These are phyloP conservation scores for Drosophila ochracea DNA, from an alignment of 2,888 invertebrate species.

Conservation along the genomic window DNA sequence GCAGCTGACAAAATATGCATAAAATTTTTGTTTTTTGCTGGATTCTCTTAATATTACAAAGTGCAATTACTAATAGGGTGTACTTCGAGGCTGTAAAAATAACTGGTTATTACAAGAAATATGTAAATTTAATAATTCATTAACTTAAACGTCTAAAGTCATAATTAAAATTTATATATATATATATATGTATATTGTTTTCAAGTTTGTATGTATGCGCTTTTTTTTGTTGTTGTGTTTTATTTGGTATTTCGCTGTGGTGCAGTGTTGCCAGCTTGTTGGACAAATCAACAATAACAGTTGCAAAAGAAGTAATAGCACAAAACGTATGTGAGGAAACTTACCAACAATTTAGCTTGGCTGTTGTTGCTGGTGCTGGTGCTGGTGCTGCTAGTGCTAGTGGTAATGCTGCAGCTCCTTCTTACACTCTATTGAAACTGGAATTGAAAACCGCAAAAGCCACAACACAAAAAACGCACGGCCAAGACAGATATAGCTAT, in stretches of 20 bases:
- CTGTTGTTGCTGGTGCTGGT: slow-evolving; percentile 1
- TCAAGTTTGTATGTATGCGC: slow-evolving; percentile 1
- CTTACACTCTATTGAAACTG: slow-evolving; percentile 69
- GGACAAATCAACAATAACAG: slow-evolving; percentile 54
- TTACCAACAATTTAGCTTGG: slow-evolving; percentile 60
- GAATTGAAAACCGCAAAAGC: slow-evolving; percentile 76
- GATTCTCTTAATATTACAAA: slow-evolving; percentile 18
- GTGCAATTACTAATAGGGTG: background rate
- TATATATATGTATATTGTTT: background rate
- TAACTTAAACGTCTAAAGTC: slow-evolving; percentile 24
- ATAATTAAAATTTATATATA: background rate
- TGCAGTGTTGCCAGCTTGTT: slow-evolving; percentile 59
- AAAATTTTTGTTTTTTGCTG: background rate
- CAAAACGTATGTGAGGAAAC: slow-evolving; percentile 70
- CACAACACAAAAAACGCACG: slow-evolving; percentile 75
- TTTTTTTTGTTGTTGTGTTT: slow-evolving; percentile 20
- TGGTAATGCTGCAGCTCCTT: slow-evolving; percentile 40
- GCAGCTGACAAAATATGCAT: background rate
- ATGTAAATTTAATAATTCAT: slow-evolving; percentile 19
- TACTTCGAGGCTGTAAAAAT: background rate
- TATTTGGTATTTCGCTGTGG: slow-evolving; percentile 45
- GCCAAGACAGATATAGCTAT: slow-evolving; percentile 40
- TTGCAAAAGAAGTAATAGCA: slow-evolving; percentile 71
- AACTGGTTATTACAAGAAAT: slow-evolving; percentile 20
- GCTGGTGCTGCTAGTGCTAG: slow-evolving; percentile 3